Evolutionary conservation across 2,113 vertebrate species (phyloP).

Genomic region (Axis porcinus): DNA sequence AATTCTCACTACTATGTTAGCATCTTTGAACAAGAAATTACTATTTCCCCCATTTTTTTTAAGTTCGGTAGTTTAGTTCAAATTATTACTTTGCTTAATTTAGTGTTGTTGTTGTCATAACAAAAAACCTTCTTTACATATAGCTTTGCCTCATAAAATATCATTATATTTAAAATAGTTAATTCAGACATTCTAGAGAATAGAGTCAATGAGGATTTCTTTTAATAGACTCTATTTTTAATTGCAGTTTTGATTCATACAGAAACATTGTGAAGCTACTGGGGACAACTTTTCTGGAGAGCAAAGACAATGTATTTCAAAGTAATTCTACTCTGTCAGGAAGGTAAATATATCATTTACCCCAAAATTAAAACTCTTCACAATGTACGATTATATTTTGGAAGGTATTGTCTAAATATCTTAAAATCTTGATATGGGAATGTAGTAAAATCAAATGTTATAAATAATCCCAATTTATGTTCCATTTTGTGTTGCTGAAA

Average conservation of each 20-base stretch:
- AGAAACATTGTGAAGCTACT: not conserved
- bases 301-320: not conserved
- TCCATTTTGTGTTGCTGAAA: slow-evolving; percentile 56
- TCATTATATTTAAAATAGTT: not conserved
- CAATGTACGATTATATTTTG: not conserved
- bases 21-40: not conserved
- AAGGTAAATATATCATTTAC: not conserved
- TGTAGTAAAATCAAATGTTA: not conserved
- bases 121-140: not conserved
- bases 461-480: slow-evolving; percentile 61
- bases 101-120: not conserved
- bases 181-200: not conserved
- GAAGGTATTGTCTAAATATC: not conserved
- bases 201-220: not conserved
- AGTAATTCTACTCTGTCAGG: not conserved
- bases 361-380: not conserved
- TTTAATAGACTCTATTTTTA: not conserved
- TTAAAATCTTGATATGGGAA: not conserved
- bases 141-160: not conserved
- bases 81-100: not conserved
- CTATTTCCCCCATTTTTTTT: not conserved
- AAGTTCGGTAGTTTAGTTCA: not conserved
- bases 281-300: not conserved
- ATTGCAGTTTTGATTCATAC: not conserved
- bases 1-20: not conserved